These are phyloP conservation scores for Sinocyclocheilus grahami DNA, from an alignment of 2,113 vertebrate genomes.

Conservation along the genomic window DNA sequence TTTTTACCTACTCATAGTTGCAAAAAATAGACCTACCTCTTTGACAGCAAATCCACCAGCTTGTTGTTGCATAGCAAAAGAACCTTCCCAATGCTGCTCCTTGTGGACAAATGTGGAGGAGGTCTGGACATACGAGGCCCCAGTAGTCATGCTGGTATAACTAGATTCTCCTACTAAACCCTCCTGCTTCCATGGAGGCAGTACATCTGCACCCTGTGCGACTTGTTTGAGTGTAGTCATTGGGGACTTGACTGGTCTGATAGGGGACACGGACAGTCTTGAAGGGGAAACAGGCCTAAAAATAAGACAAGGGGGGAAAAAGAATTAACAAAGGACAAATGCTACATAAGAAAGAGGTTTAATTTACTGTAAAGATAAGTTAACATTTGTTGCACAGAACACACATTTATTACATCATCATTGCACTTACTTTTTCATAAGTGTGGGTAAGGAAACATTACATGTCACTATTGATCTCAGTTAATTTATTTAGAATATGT, in stretches of 20 bases:
- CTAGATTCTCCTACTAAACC: slow-evolving; percentile 78
- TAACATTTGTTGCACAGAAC: not conserved
- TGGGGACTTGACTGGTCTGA: slow-evolving; percentile 89
- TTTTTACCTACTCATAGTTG: slow-evolving; percentile 40
- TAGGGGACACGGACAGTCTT: slow-evolving; percentile 84
- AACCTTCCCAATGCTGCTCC: slow-evolving; percentile 82
- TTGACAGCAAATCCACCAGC: slow-evolving; percentile 67
- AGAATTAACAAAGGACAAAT: not conserved
- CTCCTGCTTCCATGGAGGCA: slow-evolving; percentile 92
- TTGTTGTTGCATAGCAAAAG: slow-evolving; percentile 77
- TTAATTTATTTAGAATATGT: not conserved
- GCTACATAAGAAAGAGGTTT: not conserved
- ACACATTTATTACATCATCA: not conserved
- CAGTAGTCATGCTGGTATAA: slow-evolving; percentile 73
- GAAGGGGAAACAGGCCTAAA: slow-evolving; percentile 85
- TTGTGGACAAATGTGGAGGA: slow-evolving; percentile 75
- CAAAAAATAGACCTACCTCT: slow-evolving; percentile 62
- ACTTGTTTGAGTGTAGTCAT: slow-evolving; percentile 73
- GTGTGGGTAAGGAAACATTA: not conserved
- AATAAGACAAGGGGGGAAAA: not conserved
- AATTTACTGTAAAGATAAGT: not conserved
- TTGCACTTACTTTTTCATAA: not conserved
- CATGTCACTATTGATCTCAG: not conserved
- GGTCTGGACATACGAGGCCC: slow-evolving; percentile 73
- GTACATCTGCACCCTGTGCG: slow-evolving; percentile 74